Evolutionary conservation across 1,140 invertebrate genomes (phyloP).

Genomic region (Pseudomyrmex sp.): DNA sequence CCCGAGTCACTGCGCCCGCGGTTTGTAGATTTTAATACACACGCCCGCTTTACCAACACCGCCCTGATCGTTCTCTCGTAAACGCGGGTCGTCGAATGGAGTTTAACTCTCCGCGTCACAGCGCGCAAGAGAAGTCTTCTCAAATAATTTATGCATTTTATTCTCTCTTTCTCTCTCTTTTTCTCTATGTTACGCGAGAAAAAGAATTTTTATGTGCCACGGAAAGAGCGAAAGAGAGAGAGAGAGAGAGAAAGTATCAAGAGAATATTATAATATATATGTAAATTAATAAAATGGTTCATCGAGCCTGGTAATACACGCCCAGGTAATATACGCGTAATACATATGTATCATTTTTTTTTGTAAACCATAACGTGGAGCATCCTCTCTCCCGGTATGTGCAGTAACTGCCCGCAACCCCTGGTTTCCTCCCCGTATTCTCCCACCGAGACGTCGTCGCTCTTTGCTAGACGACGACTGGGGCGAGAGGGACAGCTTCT

Average conservation of each 20-base stretch:
- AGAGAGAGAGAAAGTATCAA: too few species aligned
- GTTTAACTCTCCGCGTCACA: not conserved
- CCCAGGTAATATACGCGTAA: not conserved
- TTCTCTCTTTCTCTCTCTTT: too few species aligned
- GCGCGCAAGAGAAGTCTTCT: too few species aligned
- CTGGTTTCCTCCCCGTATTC: too few species aligned
- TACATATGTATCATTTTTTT: slow-evolving; percentile 30
- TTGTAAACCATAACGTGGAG: slow-evolving; percentile 12
- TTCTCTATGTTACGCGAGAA: not conserved
- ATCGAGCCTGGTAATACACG: not conserved
- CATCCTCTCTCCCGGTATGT: not conserved
- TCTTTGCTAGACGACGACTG: not conserved
- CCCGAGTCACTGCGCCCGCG: not conserved
- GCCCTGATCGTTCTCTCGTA: too few species aligned
- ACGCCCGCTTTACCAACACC: too few species aligned
- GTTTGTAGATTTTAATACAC: slow-evolving; percentile 52
- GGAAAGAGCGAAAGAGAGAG: not conserved
- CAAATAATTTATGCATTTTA: too few species aligned
- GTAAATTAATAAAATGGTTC: slow-evolving; percentile 27
- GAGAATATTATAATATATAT: slow-evolving; percentile 3
- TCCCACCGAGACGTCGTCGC: not conserved
- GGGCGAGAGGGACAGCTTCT: slow-evolving; percentile 30
- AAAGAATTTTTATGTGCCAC: too few species aligned
- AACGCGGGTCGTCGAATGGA: slow-evolving; percentile 1
- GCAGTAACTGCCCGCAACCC: slow-evolving; percentile 22